Base-by-base conservation (phyloP, 2,888 invertebrate genomes). In the Neelides folsomi region DNA sequence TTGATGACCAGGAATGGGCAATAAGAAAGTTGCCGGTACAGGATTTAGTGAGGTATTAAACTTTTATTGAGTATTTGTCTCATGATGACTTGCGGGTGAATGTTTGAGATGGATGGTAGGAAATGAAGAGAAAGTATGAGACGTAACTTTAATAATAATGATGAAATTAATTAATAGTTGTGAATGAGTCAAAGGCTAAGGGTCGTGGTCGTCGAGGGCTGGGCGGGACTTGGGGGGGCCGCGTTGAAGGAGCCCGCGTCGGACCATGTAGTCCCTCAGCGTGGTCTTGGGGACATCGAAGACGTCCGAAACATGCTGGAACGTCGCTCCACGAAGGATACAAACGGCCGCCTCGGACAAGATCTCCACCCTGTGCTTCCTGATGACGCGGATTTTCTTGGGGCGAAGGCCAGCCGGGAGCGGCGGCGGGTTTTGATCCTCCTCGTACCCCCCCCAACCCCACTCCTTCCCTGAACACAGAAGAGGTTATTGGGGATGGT, bases 251-350 rank as follows among this genome's bases (percentile, higher is more conserved):
- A 86, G 86, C 2, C 86, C 86, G 68, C 85, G 85, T 57, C 87
- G 76, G 13, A 86, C 86, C 87, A 87, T 87, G 71, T 85, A 87
- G 71, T 86, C 86, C 46, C 77, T 77, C 70, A 87, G 85, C 38
- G 86, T 87, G 34, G 86, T 86, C 60, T 87, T 86, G 54, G 87
- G 87, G 71, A 87, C 58, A 15, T 60, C 55, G 47, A 54, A 87
- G 74, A 83, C 83, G 66, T 86, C 85, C 53, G 85, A 86, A 34
- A 86, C 86, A 1, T 83, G 85, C 71, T 86, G 86, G 75, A 86
- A 87, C 66, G 87, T 87, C 73, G 82, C 82, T 1, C 87, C 86
- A 51, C 83, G 79, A n/a, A 84, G 82, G 57, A 87, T 86, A 71
- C 85, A 83, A 68, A 86, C 85, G 2, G 86, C 86, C 1, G 86